Evolutionary conservation across 2,797 vertebrate species (phyloP).

Genomic region (Aulostomus chinensis): DNA sequence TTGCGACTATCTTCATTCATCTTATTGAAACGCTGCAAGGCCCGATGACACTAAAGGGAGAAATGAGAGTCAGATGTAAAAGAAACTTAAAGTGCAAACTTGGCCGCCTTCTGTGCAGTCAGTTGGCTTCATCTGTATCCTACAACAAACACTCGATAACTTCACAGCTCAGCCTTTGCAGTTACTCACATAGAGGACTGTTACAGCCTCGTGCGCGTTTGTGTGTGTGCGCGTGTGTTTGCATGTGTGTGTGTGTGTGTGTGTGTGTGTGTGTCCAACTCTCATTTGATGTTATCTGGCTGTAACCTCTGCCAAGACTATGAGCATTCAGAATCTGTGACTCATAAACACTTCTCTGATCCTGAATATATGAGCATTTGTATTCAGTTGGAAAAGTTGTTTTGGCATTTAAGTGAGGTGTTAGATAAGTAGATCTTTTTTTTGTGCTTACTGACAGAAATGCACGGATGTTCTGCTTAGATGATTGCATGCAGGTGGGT

Average conservation of each 20-base stretch:
- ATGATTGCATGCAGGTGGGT: no score
- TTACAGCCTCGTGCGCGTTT: not conserved
- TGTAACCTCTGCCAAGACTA: constrained; percentile 39
- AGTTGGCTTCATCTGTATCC: constrained; percentile 21
- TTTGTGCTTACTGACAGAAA: constrained; percentile 37
- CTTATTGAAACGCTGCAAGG: constrained; percentile 29
- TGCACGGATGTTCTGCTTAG: constrained; percentile 36
- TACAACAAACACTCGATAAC: constrained; percentile 18
- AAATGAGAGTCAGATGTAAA: constrained; percentile 14
- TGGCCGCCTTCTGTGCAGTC: constrained; percentile 10
- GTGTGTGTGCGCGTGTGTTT: constrained; percentile 4
- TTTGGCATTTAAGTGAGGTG: constrained; percentile 21
- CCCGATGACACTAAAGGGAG: constrained; percentile 7
- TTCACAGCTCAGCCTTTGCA: constrained; percentile 30
- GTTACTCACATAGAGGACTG: constrained; percentile 27
- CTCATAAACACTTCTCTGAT: constrained; percentile 37
- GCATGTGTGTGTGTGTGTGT: constrained; percentile 1
- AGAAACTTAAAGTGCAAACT: constrained; percentile 17
- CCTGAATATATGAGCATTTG: constrained; percentile 17
- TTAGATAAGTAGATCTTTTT: constrained; percentile 16
- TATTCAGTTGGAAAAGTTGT: constrained; percentile 13
- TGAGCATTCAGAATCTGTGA: constrained; percentile 28
- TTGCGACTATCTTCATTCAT: constrained; percentile 44
- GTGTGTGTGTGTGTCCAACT: constrained; percentile 11
- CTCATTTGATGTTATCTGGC: constrained; percentile 52